phyloP scores from a whole-genome alignment of 2,888 invertebrate genomes.

The Rugalucina vietnamica region DNA sequence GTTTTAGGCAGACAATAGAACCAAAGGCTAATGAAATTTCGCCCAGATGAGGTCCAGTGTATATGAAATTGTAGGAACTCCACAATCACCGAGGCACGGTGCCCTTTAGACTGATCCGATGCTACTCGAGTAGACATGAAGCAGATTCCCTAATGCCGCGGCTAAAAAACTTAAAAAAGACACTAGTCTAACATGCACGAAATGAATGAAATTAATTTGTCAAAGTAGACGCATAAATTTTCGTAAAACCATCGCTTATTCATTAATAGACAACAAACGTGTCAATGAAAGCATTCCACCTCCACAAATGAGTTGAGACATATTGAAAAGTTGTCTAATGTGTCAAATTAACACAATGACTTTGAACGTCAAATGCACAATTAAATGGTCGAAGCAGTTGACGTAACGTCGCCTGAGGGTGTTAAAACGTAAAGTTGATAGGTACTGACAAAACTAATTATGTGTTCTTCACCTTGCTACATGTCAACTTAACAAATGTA shows the following conservation, averaged over 20 bases:
- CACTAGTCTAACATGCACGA: background rate
- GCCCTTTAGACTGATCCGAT: too few species aligned
- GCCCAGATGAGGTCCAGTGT: too few species aligned
- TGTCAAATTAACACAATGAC: background rate
- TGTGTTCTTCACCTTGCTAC: background rate
- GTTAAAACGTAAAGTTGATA: background rate
- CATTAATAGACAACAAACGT: background rate
- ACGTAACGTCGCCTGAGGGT: background rate
- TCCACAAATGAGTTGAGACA: background rate
- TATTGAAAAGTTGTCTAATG: slow-evolving; percentile 4
- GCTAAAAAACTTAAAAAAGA: too few species aligned
- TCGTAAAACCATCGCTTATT: background rate
- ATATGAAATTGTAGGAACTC: too few species aligned
- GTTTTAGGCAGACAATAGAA: too few species aligned
- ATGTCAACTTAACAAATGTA: background rate
- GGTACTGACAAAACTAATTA: background rate
- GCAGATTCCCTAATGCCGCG: too few species aligned
- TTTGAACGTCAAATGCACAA: slow-evolving; percentile 8
- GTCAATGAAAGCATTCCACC: background rate
- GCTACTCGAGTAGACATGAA: too few species aligned
- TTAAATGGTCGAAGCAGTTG: slow-evolving; percentile 10
- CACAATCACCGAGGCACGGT: too few species aligned
- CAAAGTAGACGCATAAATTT: background rate
- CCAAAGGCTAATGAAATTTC: too few species aligned
- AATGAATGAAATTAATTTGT: background rate